Base-by-base conservation (phyloP, 2,888 invertebrate genomes). In the Noctua fimbriata region DNA sequence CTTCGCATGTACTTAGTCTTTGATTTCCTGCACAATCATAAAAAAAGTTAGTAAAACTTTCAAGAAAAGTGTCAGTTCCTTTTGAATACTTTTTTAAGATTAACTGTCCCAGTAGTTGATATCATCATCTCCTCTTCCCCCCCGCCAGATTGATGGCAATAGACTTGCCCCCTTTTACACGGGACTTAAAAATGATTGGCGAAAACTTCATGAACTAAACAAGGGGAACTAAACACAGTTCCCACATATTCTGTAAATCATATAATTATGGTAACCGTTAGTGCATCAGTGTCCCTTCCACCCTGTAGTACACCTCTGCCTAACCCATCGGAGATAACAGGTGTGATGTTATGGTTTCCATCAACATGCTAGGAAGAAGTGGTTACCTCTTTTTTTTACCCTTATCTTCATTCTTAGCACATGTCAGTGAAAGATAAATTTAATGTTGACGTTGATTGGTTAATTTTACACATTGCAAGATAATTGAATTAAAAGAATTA, bases 401-500 rank as follows among this genome's bases (percentile, higher is more conserved):
- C 6, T 28, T 28, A 41, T 47, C 14, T 47, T 75, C 36, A 65
- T 36, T 1, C 24, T 24, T 36, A 44, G 47, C 47, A 47, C 47
- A 63, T 60, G 10, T 41, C 24, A 9, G 18, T 63, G 32, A 28
- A 18, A 18, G 10, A 60, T 44, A n/a, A n/a, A 36, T 21, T 21
- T 47, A n/a, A 41, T 36, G 5, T 47, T 78, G 47, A 66, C 78
- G 24, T 36, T 66, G 18, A 36, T 52, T 47, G 18, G 18, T 58
- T 67, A 49, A 41, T 41, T 69, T 67, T 47, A 49, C 28, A 41
- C 55, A 58, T 70, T 2, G n/a, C 9, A 18, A 58, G 44, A 52
- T 72, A 74, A 75, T 47, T n/a, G 1, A 67, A 78, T 78, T 78
- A 67, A n/a, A 44, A 52, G 44, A 73, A 67, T 69, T 69, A 80